Base-by-base conservation (phyloP, 1,140 invertebrate species). In the Tetragonula clypearis region DNA sequence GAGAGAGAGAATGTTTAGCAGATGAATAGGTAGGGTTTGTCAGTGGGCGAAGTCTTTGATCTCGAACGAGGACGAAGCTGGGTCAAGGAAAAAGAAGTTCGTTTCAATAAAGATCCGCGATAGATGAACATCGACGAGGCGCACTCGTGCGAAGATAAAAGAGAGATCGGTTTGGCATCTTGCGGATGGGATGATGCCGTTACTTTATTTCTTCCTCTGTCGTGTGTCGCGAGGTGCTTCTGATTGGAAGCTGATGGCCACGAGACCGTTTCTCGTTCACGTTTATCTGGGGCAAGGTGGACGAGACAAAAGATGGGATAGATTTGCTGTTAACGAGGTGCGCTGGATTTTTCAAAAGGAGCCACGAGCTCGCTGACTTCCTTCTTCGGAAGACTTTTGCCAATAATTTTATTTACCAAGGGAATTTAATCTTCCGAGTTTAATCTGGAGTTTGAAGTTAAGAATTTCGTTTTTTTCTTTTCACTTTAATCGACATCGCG, bases 1-100 rank as follows among this genome's bases (percentile, higher is more conserved):
- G 23, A 68, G 15, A 35, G 23, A 23, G 30, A 69, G 69, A 79
- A 56, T 79, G 66, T 79, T 79, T 56, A 55, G 23, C 30, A 35
- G 60, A 41, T 30, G 14, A 41, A 49, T 5, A 56, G 58, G 15
- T 9, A 30, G 21, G 53, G 53, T 4, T 69, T 69, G 53, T 79
- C 78, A 35, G 65, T 69, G 65, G 26, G 30, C 35, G 30, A 56
- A 56, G 78, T 79, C 78, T 79, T 79, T 79, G 78, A 79, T 79
- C 78, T 79, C 78, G 78, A 79, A 69, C 78, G 65, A 19, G 77
- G 49, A 30, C 77, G 65, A 19, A 35, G 41, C n/a, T 30, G 77
- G 77, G 65, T 79, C 78, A 79, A 79, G 78, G 53, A 79, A 69
- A 79, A 56, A 65, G 53, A 56, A 65, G 53, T 69, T 69, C 21